Evolutionary conservation across 2,888 invertebrate species (phyloP).

Genomic region (Trichacis sp.): DNA sequence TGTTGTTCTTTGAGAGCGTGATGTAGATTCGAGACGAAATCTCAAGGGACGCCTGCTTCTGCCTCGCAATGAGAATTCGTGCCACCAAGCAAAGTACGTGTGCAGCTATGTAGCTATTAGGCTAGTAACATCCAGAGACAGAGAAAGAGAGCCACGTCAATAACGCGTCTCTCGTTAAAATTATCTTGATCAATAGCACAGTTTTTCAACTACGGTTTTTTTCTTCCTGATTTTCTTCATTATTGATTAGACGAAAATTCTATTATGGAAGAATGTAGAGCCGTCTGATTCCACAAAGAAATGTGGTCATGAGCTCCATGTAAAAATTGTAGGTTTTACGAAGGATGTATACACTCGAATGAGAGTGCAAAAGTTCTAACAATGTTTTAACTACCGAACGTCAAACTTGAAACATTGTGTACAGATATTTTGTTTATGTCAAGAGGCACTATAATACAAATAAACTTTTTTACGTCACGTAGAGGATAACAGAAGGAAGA

Average conservation of each 20-base stretch:
- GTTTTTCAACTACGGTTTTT: not conserved
- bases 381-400: constrained; percentile 55
- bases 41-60: constrained; percentile 28
- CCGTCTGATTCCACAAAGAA: too few species aligned
- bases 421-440: constrained; percentile 25
- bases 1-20: constrained; percentile 41
- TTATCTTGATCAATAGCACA: not conserved
- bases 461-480: constrained; percentile 60
- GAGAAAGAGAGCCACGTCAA: constrained; percentile 39
- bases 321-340: not conserved
- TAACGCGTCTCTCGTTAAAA: constrained; percentile 21
- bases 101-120: constrained; percentile 41
- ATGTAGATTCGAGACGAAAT: constrained; percentile 35
- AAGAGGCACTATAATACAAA: constrained; percentile 46
- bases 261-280: too few species aligned
- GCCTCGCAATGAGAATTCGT: constrained; percentile 32
- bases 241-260: too few species aligned
- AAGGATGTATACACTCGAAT: not conserved
- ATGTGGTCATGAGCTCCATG: too few species aligned
- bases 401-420: constrained; percentile 44
- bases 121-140: constrained; percentile 45
- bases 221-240: not conserved
- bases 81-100: constrained; percentile 43
- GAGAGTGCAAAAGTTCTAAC: constrained; percentile 16
- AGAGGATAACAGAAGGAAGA: constrained; percentile 58